Evolutionary conservation across 1,140 invertebrate genomes (phyloP), one percentile per base, ranked within the genome.

Genomic region (Drosophila dunni): DNA sequence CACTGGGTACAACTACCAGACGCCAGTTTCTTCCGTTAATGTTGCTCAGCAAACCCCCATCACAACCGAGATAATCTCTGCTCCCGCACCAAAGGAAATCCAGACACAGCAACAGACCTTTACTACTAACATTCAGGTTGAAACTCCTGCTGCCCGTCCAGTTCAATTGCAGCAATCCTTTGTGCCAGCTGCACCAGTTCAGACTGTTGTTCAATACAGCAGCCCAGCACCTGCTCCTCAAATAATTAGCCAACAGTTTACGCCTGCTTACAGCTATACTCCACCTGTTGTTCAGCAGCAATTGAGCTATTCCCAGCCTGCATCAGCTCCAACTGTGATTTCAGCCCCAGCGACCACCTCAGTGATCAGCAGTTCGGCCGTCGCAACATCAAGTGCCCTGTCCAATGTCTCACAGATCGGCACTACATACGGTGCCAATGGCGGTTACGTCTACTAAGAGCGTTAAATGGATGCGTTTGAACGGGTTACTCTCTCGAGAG

Each of bases 391-490:
- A 24, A 20, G 7, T 40, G 36, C 38, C 10, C 13, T 38, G n/a
- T 20, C 64, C 29, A 69, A n/a, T 24, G 13, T 29, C 29, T 15
- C 51, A 1, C 34, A 78, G 51, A 20, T 60, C n/a, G 83, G 75
- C 58, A 91, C 89, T 13, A 60, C 5, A 34, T 91, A 91, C 10
- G 89, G 54, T 24, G 54, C 66, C 62, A 91, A 91, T 33, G 83
- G 89, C 8, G 89, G 89, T 8, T 91, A 91, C 69, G 68, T 91
- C 20, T 91, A 91, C 75, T 44, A 88, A 24, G 79, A 81, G 63
- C 70, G 72, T 8, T 63, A 62, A 75, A 33, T 50, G 38, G 64
- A 80, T 80, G 81, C 81, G 46, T 56, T 69, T 83, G 81, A 84
- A 84, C 60, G 81, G 76, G 79, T 67, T 20, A 29, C 36, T 50